Evolutionary conservation across 2,888 invertebrate genomes (phyloP), one percentile per base, ranked within the genome.

Genomic region (Sinodicranocentrus sp.): DNA sequence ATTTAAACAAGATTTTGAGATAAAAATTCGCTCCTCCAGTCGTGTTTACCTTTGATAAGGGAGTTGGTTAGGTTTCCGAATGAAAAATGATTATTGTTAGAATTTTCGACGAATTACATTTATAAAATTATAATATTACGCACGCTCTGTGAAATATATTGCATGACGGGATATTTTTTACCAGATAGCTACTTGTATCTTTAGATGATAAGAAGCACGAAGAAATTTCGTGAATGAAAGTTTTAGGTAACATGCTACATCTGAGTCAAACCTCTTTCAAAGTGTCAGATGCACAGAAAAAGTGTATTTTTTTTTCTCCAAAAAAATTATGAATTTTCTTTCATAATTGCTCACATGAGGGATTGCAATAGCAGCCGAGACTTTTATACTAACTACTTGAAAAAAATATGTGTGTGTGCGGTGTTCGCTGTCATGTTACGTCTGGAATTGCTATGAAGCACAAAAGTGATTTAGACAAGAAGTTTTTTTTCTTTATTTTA

Each of bases 401-500:
- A 54, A 3, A 39, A 76, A 76, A 76, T 19, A 17, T 17, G n/a
- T 10, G 28, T 54, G 61, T 59, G 61, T 75, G 63, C 52, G 26
- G 48, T 44, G 44, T 25, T 19, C 54, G 39, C 77, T 77, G 77
- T 77, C 77, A 77, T 43, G 43, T 59, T 57, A 3, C 44, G 52
- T 67, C 67, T 33, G 67, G 43, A 15, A 43, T 68, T 68, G 59
- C 68, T 57, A 59, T 77, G 68, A 77, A 77, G 26, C 25, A 67
- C 25, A 8, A 77, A 77, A 67, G 57, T 77, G 76, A 77, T 76
- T 76, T 76, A 63, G 75, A 63, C 75, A 63, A 57, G 57, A 23
- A 33, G 3, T 33, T 33, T 33, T 33, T 33, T 10, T 10, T 10
- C 10, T 33, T 33, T 33, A 33, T 33, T 33, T 33, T 33, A 33